Conservation (phyloP, 2,888 invertebrate genomes). For the Anagyrus pseudococci region DNA sequence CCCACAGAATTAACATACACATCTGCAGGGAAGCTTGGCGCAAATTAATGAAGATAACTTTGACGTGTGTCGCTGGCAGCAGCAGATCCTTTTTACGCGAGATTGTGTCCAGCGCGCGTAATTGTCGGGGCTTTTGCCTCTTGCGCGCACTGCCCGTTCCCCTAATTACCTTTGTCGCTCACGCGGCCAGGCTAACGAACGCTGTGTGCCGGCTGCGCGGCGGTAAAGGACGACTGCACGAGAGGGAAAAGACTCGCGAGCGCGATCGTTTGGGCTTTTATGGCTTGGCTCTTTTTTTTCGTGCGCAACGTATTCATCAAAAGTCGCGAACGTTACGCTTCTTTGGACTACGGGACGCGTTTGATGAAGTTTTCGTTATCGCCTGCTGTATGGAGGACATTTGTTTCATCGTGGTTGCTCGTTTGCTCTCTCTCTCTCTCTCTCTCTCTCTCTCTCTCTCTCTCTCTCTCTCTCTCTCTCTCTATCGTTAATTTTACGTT, state of each 20-base stretch:
- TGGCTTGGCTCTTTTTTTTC: neutral
- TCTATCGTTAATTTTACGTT: no score
- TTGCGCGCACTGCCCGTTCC: neutral
- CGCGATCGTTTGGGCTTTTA: no score
- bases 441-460: no score
- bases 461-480: no score
- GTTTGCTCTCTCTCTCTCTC: no score
- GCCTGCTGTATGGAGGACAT: no score
- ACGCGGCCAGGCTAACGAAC: constrained; percentile 18
- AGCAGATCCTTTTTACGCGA: neutral
- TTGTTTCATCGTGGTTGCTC: no score
- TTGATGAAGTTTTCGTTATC: no score
- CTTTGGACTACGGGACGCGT: neutral
- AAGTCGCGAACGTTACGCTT: neutral
- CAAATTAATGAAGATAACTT: constrained; percentile 41
- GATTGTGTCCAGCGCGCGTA: constrained; percentile 20
- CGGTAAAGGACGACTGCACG: neutral
- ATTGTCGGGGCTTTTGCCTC: constrained; percentile 38
- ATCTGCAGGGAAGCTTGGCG: constrained; percentile 16
- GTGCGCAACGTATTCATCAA: neutral
- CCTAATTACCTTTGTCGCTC: constrained; percentile 39
- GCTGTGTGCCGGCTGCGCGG: neutral
- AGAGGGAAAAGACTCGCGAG: neutral
- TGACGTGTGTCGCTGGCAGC: constrained; percentile 18
- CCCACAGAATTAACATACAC: constrained; percentile 31